Evolutionary conservation across 2,113 vertebrate genomes (phyloP), one percentile per base, ranked within the genome.

Genomic region (Felis chaus): DNA sequence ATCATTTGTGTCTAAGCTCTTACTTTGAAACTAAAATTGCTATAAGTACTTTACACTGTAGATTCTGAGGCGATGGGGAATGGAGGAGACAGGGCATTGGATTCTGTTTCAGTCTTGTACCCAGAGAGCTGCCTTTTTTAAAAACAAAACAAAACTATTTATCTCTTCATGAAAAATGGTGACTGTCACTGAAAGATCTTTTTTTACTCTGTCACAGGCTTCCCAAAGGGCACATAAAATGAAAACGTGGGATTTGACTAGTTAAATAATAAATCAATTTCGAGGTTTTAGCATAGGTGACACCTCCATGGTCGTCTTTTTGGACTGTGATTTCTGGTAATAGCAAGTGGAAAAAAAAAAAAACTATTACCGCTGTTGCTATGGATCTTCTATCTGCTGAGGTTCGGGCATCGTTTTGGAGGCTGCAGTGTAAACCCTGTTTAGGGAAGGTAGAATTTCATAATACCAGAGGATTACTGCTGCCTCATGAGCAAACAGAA

Each of bases 201-300:
- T 97, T 45, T 96, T 93, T 50, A 80, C 69, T 95, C 74, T 97
- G 94, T 96, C 87, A 87, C 79, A 66, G 0, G 74, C 97, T 95
- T 96, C 92, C 87, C 80, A 97, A 89, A 96, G 92, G 90, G 76
- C 84, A 97, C 68, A 91, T 66, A 92, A 89, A 96, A 97, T 97
- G 89, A 97, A 96, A 97, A 96, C 1, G 23, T 95, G 92, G 89
- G 65, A 92, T 88, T 95, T 85, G 14, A 95, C 89, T 95, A 95
- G 97, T 98, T 98, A 97, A 97, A 97, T 93, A 92, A 94, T 96
- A 90, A 97, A 95, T 97, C 94, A 94, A 76, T 95, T 95, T 95
- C 3, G 55, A 97, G 96, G 92, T 69, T 97, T 97, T 92, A 96
- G 53, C 92, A 94, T 90, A 96, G 71, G 84, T 97, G 94, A 79